Percentiles rank a stretch among this genome's conserved stretches.
Evolutionary conservation across 2,113 vertebrate genomes (phyloP).

Genomic region (Eubucco bourcierii): DNA sequence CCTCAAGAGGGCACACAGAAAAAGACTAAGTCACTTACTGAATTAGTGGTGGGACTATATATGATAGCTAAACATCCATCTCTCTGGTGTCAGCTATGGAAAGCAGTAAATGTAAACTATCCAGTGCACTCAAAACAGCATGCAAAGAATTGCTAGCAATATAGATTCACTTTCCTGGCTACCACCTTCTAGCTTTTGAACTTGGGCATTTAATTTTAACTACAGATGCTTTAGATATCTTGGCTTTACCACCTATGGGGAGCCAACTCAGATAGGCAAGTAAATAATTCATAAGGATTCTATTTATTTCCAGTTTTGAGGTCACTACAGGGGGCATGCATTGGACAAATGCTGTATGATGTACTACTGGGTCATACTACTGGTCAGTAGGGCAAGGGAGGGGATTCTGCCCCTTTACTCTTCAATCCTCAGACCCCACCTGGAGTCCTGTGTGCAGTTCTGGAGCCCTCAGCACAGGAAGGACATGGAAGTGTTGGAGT

Average conservation of each 20-base stretch:
- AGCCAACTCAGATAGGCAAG: not conserved
- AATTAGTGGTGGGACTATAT: not conserved
- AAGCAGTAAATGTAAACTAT: not conserved
- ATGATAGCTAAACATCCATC: not conserved
- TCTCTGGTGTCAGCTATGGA: not conserved
- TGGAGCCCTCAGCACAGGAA: no score
- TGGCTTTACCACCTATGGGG: not conserved
- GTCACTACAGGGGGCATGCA: not conserved
- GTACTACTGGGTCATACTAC: not conserved
- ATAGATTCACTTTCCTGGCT: not conserved
- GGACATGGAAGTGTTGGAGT: no score
- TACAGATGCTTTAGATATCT: not conserved
- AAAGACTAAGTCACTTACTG: not conserved
- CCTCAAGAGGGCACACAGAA: conserved; percentile 11
- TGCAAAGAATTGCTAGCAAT: not conserved
- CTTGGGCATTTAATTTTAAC: not conserved
- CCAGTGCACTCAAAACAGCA: not conserved
- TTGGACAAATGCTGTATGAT: not conserved
- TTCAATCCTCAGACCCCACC: no score
- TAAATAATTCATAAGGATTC: not conserved
- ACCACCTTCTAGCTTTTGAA: not conserved
- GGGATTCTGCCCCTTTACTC: no score
- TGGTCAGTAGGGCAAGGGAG: no score
- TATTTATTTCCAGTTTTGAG: not conserved
- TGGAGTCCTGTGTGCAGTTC: no score